A percentile compares a stretch with the other conserved stretches of the same genome.
Conservation (phyloP, 2,113 vertebrate genomes). For the Prionailurus viverrinus region DNA sequence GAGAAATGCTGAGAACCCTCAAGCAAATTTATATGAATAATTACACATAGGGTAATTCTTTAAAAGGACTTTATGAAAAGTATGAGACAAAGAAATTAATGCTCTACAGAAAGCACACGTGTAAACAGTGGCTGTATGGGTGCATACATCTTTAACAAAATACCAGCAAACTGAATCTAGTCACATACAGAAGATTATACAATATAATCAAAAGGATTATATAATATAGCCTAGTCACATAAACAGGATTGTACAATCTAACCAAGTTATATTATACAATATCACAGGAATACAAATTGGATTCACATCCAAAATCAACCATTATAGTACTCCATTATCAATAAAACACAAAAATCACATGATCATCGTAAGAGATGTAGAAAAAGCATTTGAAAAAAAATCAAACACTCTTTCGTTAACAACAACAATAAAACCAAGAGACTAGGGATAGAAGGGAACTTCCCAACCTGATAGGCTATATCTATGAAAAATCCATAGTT, state of each 20-base stretch:
- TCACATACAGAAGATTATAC: neutral
- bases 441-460: neutral
- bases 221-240: neutral
- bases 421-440: neutral
- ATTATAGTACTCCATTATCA: neutral
- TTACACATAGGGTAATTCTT: neutral
- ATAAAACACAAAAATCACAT: neutral
- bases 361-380: neutral
- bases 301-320: neutral
- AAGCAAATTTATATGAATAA: neutral
- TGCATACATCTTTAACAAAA: neutral
- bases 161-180: neutral
- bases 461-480: neutral
- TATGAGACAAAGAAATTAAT: neutral
- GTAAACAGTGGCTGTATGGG: neutral
- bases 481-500: neutral
- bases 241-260: neutral
- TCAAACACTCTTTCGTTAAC: neutral
- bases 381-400: neutral
- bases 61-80: neutral
- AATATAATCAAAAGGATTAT: neutral
- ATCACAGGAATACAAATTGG: neutral
- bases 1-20: neutral
- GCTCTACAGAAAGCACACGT: neutral
- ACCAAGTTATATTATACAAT: neutral